A percentile compares a stretch with the other conserved stretches of the same genome.
Conservation (phyloP, 2,113 vertebrate genomes). For the Hemiprocne comata region DNA sequence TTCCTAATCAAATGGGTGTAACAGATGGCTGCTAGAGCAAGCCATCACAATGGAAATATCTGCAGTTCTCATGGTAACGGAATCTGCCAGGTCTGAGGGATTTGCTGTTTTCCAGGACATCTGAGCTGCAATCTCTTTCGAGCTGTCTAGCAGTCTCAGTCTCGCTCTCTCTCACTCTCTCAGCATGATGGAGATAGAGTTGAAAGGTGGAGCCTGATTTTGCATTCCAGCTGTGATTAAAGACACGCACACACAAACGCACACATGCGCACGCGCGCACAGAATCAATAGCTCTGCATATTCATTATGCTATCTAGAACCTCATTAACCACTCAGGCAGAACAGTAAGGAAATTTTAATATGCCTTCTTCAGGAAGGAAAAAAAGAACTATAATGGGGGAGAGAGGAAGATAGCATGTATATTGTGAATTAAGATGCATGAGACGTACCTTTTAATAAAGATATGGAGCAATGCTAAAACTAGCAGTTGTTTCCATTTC, state of each 20-base stretch:
- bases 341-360: constrained; percentile 67
- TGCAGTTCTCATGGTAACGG: constrained; percentile 93
- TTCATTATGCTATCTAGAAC: constrained; percentile 83
- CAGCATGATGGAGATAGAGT: constrained; percentile 85
- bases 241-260: constrained; percentile 60
- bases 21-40: constrained; percentile 97
- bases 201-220: constrained; percentile 84
- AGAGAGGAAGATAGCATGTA: constrained; percentile 19
- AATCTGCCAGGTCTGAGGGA: constrained; percentile 90
- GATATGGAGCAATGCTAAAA: constrained; percentile 73
- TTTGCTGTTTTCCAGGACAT: constrained; percentile 91
- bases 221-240: constrained; percentile 87
- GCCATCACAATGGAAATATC: constrained; percentile 92
- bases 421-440: constrained; percentile 74
- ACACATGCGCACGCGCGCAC: neutral
- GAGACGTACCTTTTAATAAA: constrained; percentile 72
- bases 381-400: constrained; percentile 3
- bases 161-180: constrained; percentile 80
- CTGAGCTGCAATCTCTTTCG: constrained; percentile 87
- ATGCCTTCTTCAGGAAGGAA: constrained; percentile 27
- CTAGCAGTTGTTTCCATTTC: constrained; percentile 74
- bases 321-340: constrained; percentile 74
- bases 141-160: constrained; percentile 86
- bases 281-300: constrained; percentile 71
- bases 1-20: constrained; percentile 94